A percentile compares a stretch with the other conserved stretches of the same genome.
These are phyloP conservation scores for Plebejus argus DNA, from an alignment of 2,888 invertebrate species.

Conservation along the genomic window DNA sequence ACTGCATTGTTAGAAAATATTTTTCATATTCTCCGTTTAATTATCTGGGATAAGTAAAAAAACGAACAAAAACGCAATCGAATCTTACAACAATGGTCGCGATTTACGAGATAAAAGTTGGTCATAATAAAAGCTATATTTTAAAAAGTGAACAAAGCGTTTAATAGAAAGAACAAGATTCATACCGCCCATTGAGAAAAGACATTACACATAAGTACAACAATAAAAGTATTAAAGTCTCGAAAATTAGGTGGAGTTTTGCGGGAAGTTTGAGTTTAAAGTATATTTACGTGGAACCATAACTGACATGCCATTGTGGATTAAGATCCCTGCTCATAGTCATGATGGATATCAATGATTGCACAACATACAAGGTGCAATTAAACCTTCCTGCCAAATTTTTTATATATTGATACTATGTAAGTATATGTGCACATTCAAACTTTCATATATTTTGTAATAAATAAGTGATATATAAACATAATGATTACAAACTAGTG, in stretches of 20 bases:
- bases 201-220: constrained; percentile 6
- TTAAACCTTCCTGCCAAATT: too few species aligned
- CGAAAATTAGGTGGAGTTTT: constrained; percentile 3
- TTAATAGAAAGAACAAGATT: constrained; percentile 22
- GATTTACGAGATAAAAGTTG: constrained; percentile 5
- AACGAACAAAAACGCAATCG: constrained; percentile 13
- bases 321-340: neutral
- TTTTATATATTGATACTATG: too few species aligned
- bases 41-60: constrained; percentile 19
- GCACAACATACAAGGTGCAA: too few species aligned
- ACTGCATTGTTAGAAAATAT: neutral
- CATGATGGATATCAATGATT: too few species aligned
- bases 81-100: constrained; percentile 5
- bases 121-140: constrained; percentile 19
- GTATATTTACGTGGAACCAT: neutral
- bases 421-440: too few species aligned
- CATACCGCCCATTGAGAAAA: neutral
- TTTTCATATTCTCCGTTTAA: constrained; percentile 9
- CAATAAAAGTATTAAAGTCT: constrained; percentile 2
- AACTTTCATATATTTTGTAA: too few species aligned
- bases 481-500: too few species aligned
- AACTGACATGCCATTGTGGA: neutral
- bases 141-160: constrained; percentile 20
- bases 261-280: neutral
- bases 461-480: too few species aligned